Evolutionary conservation across 2,888 invertebrate species (phyloP), one percentile per base, ranked within the genome.

Genomic region (Heliconius charithonia): DNA sequence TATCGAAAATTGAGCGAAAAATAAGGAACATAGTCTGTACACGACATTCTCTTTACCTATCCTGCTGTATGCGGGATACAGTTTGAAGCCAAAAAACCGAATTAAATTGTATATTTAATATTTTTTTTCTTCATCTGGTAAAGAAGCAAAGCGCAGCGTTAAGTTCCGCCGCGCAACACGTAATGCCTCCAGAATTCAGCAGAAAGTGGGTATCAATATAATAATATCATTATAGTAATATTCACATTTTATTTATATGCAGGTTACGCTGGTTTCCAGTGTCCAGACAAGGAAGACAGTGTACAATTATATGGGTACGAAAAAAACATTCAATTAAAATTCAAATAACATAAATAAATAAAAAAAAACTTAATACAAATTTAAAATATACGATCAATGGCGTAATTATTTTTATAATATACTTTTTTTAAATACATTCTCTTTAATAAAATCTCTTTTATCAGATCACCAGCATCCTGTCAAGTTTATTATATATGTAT

Each of bases 391-490:
- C 56, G 3, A 56, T 56, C 9, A 56, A 56, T 37, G n/a, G n/a
- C 59, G n/a, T n/a, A 59, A n/a, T 59, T 6, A 22, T 56, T 22
- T 56, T 56, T 7, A 56, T 22, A 56, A 16, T 45, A 45, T 45
- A 19, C 2, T 51, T 51, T 51, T 6, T 51, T 51, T 7, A 51
- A 19, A 51, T 37, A 51, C 51, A 51, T 51, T 51, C 19, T 51
- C 19, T 51, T 51, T 7, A 51, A 19, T 6, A n/a, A 59, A 59
- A 59, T 59, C 59, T 10, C 51, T 32, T n/a, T 67, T 56, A 66
- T n/a, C 75, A 67, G 66, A 19, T 75, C 63, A 29, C 45, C 56
- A 13, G 25, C 56, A n/a, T 32, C 67, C 66, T 75, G 75, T 37
- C 45, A 63, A 51, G 67, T 65, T 2, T 66, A 67, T 75, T 75